Evolutionary conservation across 1,140 invertebrate species (phyloP).

Genomic region (Pollicipes pollicipes): DNA sequence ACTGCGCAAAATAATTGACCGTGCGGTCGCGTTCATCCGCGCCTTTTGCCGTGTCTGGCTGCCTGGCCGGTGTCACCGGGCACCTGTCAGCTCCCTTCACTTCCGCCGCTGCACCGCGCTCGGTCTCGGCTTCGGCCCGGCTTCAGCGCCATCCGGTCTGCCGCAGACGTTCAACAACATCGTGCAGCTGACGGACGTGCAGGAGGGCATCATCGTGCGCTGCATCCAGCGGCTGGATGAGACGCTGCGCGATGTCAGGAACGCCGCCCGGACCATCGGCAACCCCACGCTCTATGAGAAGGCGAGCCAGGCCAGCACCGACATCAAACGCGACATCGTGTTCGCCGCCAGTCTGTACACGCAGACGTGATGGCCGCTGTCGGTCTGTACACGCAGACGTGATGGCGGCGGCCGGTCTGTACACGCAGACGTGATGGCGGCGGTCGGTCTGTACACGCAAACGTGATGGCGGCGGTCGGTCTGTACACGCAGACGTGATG

Average conservation of each 20-base stretch:
- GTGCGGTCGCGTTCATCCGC: too few relatives aligned
- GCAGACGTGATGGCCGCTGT: conserved; percentile 26
- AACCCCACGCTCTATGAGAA: conserved; percentile 76
- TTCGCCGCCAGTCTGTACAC: conserved; percentile 95
- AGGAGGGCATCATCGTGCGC: conserved; percentile 94
- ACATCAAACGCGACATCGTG: conserved; percentile 93
- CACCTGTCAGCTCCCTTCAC: too few relatives aligned
- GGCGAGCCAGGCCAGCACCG: conserved; percentile 83
- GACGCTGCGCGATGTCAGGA: conserved; percentile 73
- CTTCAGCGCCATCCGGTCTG: conserved; percentile 24
- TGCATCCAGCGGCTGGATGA: conserved; percentile 94
- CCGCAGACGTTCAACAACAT: conserved; percentile 61
- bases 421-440: too few relatives aligned
- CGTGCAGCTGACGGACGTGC: conserved; percentile 77
- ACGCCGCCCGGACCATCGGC: conserved; percentile 81
- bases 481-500: too few relatives aligned
- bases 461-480: too few relatives aligned
- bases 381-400: too few relatives aligned
- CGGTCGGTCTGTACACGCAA: conserved; percentile 77
- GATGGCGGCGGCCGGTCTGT: too few relatives aligned
- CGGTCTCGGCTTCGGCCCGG: too few relatives aligned
- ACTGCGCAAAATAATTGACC: too few relatives aligned
- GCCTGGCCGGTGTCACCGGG: too few relatives aligned
- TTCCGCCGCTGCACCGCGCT: too few relatives aligned
- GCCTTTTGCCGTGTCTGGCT: too few relatives aligned